Evolutionary conservation across 2,113 vertebrate species (phyloP), one percentile per base, ranked within the genome.

Genomic region (Mixornis gularis): DNA sequence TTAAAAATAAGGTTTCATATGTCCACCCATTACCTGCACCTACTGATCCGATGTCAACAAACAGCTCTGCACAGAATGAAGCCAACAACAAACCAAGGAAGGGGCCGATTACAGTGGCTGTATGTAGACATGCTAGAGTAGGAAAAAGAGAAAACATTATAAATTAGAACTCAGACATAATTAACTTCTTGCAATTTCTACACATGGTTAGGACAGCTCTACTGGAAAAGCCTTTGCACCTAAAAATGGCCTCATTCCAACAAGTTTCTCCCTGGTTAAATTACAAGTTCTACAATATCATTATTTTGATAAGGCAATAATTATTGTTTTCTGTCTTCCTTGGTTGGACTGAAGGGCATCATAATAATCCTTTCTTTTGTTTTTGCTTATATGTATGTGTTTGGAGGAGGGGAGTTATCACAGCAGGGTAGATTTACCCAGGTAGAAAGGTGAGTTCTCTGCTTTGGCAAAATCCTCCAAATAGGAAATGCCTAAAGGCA

Each of bases 391-490:
- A 1, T 44, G 25, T 38, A 17, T 38, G 17, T 59, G 17, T 40
- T 21, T 70, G 24, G 46, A 14, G 27, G 5, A 86, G 20, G 8
- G 8, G 2, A 59, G 3, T 56, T 84, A 34, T 20, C 62, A 46
- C 15, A 55, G 2, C 5, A 86, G 17, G 8, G 7, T 12, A 73
- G 74, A 85, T 58, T 98, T 98, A 99, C 99, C 98, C 68, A 98
- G 97, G 92, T 99, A 99, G 55, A 99, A 98, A 48, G 98, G 99
- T 30, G 98, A 98, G 80, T 99, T 99, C 95, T 99, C 99, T 84
- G 97, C 90, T 74, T 96, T 98, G 71, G 99, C 97, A 97, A 98
- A 99, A 95, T 99, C 99, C 79, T 99, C 99, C 55, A 99, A 96
- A 71, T 99, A 99, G 1, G 98, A 99, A 92, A 99, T 98, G 51